Base-by-base conservation (phyloP, 2,113 vertebrate species). In the Tiliqua scincoides region DNA sequence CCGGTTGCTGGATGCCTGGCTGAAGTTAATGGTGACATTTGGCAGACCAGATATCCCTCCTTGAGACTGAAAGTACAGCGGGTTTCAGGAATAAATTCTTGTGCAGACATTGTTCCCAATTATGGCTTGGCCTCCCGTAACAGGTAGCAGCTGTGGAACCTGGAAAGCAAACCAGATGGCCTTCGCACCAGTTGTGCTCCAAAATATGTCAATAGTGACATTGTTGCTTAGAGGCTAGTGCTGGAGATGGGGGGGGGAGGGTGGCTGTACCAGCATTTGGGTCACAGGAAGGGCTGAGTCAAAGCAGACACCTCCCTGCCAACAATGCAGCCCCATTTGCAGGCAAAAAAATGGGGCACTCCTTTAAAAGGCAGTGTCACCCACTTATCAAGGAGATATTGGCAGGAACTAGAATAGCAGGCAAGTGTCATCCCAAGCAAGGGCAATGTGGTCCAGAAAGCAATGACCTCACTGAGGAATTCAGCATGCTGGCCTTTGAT, bases 61-160 rank as follows among this genome's bases (percentile, higher is more conserved):
- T 30, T 40, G 48, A 61, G 75, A 62, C 32, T n/a, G 1, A 23
- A 76, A 74, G 8, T 72, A 1, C 54, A 3, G 6, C n/a, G 25
- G 0, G 0, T 2, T n/a, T 91, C 6, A 4, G 18, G 70, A 79
- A 25, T 14, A 4, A 54, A 37, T 0, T 1, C 57, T 48, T 4
- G 6, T 40, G 9, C 25, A 6, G 15, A 11, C 0, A 0, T 15
- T 61, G 61, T n/a, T 78, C 17, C 61, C 1, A 0, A 21, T 48
- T 6, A 15, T 62, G 78, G 57, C 61, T 84, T n/a, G 67, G 40
- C 40, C 65, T 85, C 77, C 57, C 79, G 14, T 59, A 65, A 86
- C 12, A 40, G 63, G 57, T 32, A 78, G 75, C 75, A 85, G 27
- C 57, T 81, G 35, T 65, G 27, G 37, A 14, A 8, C 30, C 35